Conservation (phyloP, 2,797 vertebrate genomes). For the Pangasius krempfi region DNA sequence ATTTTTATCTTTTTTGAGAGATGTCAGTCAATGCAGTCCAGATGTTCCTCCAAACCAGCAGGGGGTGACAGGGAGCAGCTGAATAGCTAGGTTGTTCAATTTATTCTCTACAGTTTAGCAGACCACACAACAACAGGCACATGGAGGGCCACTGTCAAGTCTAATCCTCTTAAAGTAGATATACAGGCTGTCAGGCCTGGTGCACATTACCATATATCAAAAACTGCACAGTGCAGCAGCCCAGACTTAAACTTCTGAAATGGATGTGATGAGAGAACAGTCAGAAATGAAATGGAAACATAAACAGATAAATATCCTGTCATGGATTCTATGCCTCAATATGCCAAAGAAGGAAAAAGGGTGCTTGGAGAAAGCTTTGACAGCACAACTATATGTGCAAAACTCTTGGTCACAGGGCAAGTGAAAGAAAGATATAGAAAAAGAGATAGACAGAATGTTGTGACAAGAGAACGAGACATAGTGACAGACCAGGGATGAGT, state of each 20-base stretch:
- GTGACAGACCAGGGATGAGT: constrained; percentile 39
- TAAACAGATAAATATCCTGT: constrained; percentile 55
- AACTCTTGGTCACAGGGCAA: constrained; percentile 11
- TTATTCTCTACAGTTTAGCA: constrained; percentile 36
- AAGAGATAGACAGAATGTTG: constrained; percentile 11
- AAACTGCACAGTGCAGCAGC: constrained; percentile 48
- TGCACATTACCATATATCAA: constrained; percentile 63
- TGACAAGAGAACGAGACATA: constrained; percentile 21
- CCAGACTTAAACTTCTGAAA: constrained; percentile 59
- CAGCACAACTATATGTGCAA: constrained; percentile 28
- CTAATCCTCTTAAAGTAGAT: constrained; percentile 76
- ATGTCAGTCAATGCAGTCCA: constrained; percentile 4
- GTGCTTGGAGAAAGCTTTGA: constrained; percentile 10
- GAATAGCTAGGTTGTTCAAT: not conserved
- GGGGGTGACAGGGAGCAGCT: constrained; percentile 29
- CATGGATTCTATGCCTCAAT: constrained; percentile 5
- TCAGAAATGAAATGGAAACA: constrained; percentile 55
- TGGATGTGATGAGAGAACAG: constrained; percentile 50
- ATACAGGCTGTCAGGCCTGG: constrained; percentile 63
- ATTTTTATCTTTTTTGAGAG: constrained; percentile 33
- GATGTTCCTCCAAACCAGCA: constrained; percentile 32
- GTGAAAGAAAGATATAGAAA: constrained; percentile 5
- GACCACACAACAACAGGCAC: constrained; percentile 52
- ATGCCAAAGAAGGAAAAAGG: constrained; percentile 16
- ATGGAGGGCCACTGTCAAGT: constrained; percentile 50